Evolutionary conservation across 2,797 vertebrate genomes (phyloP).

Genomic region (Propithecus deckenii): DNA sequence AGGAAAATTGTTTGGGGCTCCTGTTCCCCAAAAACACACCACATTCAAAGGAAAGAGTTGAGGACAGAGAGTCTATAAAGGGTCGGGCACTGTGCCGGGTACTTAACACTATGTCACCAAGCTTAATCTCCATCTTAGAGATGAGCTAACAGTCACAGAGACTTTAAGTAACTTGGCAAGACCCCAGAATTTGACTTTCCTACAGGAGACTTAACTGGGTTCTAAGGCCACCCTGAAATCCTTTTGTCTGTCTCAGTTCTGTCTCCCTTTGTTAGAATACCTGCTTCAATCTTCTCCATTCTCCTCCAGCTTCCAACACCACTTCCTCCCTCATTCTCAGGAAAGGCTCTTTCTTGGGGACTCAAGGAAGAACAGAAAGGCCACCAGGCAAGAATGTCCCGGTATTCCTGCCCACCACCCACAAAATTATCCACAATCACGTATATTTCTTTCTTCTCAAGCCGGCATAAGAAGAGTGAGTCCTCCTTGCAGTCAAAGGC

Average conservation of each 20-base stretch:
- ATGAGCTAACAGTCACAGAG: neutral
- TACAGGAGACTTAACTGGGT: neutral
- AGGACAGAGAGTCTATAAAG: neutral
- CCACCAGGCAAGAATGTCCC: neutral
- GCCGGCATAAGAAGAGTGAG: neutral
- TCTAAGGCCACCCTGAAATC: neutral
- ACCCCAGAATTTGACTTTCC: neutral
- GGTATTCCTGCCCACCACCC: neutral
- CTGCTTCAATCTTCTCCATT: neutral
- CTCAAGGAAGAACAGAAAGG: neutral
- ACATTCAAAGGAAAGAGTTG: neutral
- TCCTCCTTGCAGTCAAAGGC: neutral
- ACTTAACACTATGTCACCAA: neutral
- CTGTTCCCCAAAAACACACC: neutral
- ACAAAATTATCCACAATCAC: neutral
- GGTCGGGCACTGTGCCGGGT: neutral
- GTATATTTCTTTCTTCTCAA: neutral
- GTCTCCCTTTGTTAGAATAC: neutral
- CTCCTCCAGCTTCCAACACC: neutral
- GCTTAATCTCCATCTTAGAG: neutral
- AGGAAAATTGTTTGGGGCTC: neutral
- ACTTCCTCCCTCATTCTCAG: neutral
- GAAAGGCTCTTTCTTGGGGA: neutral
- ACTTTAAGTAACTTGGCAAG: neutral
- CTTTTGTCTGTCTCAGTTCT: neutral